Base-by-base conservation (phyloP, 2,888 invertebrate genomes). In the Hesperia comma region DNA sequence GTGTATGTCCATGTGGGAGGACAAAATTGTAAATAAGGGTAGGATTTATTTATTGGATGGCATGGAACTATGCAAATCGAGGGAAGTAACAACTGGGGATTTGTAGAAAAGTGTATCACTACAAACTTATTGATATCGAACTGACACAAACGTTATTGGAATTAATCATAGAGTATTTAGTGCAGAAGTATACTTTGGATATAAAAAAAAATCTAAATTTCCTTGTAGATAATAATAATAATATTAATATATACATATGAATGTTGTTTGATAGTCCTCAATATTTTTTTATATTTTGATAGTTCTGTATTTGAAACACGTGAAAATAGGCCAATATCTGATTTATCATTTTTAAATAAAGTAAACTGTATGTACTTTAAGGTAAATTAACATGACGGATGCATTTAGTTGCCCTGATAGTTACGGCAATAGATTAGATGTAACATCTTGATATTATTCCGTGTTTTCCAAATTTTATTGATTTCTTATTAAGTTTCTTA, bases 251-350 rank as follows among this genome's bases (percentile, higher is more conserved):
- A 90, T 92, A 92, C 90, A 90, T 88, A 88, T 90, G 87, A 86
- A 92, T 90, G 92, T 92, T 90, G 91, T 91, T 91, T 92, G 90
- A 92, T 92, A 92, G 91, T 92, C 90, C 88, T 91, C 90, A 84
- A 92, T 93, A 93, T 92, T 93, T 93, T 92, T 93, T 93, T 93
- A 93, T 93, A 93, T 93, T 93, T 93, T 93, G 93, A 92, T 93
- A 93, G 93, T 92, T 93, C 93, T 93, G 92, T 93, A 93, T 93
- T 90, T 87, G 84, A 87, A 87, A 85, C 87, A 86, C 82, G 86
- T 86, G 85, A 85, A 86, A 86, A 90, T 91, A 92, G 86, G 91
- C 90, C 92, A 90, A 90, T 88, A 85, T 89, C 87, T 91, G 87
- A 87, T 89, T 83, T 90, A 89, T 90, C 87, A 87, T 90, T 90